Evolutionary conservation across 2,888 invertebrate genomes (phyloP), one percentile per base, ranked within the genome.

Genomic region (Brachylomia viminalis): DNA sequence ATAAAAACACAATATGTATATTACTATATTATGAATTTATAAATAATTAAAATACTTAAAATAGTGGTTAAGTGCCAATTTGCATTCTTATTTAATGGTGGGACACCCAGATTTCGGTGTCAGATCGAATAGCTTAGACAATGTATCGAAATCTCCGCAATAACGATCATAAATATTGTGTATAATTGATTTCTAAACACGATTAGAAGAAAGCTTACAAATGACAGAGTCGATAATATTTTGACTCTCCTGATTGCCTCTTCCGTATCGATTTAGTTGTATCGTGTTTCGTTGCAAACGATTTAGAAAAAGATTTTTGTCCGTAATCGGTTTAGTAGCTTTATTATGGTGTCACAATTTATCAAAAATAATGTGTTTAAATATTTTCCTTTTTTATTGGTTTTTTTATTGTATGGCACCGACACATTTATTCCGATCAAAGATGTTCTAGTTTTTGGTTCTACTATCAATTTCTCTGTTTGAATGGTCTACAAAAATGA

Each of bases 41-140:
- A 76, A 82, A 83, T 88, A 90, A 91, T 91, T 90, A 91, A 87
- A 87, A 89, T 90, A 90, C 70, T 85, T 83, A 86, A 85, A 87
- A 83, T 85, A 82, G 75, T 79, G 79, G 79, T 73, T 83, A 84
- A 89, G 79, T 75, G 75, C 61, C 86, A 64, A 89, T 91, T 91
- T 88, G 72, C 85, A 91, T 91, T 85, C 80, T 82, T 83, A 88
- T 87, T 84, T 80, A 80, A 78, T 72, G 54, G 42, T 42, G 71
- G 85, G 89, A 89, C 89, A 90, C 90, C 87, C 84, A 89, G 83
- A 79, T 79, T 72, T 74, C 61, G 54, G 73, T 52, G 13, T 56
- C 52, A 49, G 65, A 76, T 80, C 15, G 74, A 75, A 81, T 77
- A 68, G 85, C 67, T 67, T 65, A 79, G 66, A 85, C 75, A 79